Base-by-base conservation (phyloP, 2,888 invertebrate species). In the Nemapogon koenigi region DNA sequence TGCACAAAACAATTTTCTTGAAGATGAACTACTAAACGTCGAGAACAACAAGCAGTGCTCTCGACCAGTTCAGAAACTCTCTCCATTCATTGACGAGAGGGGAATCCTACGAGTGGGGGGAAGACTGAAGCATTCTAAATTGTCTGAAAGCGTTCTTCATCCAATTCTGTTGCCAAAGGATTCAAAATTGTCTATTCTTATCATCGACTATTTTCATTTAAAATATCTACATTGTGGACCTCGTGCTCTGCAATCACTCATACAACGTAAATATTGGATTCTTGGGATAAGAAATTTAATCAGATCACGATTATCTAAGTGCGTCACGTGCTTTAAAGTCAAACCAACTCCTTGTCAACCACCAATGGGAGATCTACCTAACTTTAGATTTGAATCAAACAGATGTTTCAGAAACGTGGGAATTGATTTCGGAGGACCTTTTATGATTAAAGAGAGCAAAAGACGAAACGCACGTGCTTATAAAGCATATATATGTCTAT, bases 391-490 rank as follows among this genome's bases (percentile, higher is more conserved):
- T 4, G 27, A 36, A 14, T 36, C 31, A 27, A 17, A 27, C 11
- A 38, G 35, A 11, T 16, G 37, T 17, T 46, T 46, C 26, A 8
- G 11, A 17, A 45, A 40, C 16, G 36, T 38, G 10, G 43, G 40
- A 3, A 29, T 49, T 6, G 48, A 48, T 36, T 46, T 41, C 32
- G 45, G 39, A 3, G 48, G 48, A 1, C 44, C 45, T n/a, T 45
- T 48, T 22, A 16, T 22, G 4, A 22, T 42, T 7, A 40, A 40
- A 25, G 40, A 40, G 26, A 36, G 38, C 10, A 25, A 19, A 4
- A n/a, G 35, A 18, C 33, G 38, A 25, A 41, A 40, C 28, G 35
- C 39, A 2, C 27, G 35, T 16, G 25, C 31, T 2, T 17, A 27
- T 15, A 43, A 43, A 16, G 36, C 37, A 8, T 41, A 39, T 13